Evolutionary conservation across 1,140 invertebrate species (phyloP).

Genomic region (Gonioctena quinquepunctata): DNA sequence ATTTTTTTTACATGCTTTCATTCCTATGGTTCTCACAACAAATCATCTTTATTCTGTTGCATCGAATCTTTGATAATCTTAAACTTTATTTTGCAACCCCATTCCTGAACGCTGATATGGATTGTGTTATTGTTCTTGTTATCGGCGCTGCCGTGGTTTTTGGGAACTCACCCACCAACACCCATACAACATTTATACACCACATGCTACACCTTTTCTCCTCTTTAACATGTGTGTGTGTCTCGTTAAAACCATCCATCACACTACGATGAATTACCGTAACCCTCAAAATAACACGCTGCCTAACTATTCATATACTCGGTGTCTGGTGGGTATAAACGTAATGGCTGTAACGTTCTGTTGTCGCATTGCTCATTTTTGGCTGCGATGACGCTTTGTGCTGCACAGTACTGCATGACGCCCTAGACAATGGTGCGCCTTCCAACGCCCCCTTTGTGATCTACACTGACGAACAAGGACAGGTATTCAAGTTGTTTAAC

Average conservation of each 20-base stretch:
- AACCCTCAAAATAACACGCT: constrained; percentile 10
- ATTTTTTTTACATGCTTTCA: constrained; percentile 54
- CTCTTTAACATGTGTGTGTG: background rate
- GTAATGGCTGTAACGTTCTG: constrained; percentile 53
- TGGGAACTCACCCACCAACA: constrained; percentile 26
- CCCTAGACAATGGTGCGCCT: constrained; percentile 60
- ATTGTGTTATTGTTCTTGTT: constrained; percentile 26
- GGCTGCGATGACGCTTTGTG: constrained; percentile 56
- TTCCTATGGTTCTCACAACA: constrained; percentile 38
- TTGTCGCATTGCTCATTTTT: constrained; percentile 55
- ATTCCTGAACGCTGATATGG: constrained; percentile 13
- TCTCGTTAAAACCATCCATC: background rate
- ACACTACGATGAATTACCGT: constrained; percentile 7
- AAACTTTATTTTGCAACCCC: constrained; percentile 30
- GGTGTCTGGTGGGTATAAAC: constrained; percentile 44
- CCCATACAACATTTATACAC: constrained; percentile 10
- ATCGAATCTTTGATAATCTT: constrained; percentile 21
- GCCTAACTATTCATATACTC: constrained; percentile 21
- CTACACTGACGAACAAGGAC: constrained; percentile 93
- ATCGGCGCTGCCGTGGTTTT: constrained; percentile 12
- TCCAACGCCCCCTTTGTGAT: constrained; percentile 89
- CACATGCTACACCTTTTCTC: background rate
- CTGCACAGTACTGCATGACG: constrained; percentile 55
- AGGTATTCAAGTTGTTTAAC: constrained; percentile 72
- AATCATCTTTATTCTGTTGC: constrained; percentile 23